These are phyloP conservation scores for Paramormyrops hopkinsi DNA, from an alignment of 2,797 vertebrate species.

Conservation along the genomic window DNA sequence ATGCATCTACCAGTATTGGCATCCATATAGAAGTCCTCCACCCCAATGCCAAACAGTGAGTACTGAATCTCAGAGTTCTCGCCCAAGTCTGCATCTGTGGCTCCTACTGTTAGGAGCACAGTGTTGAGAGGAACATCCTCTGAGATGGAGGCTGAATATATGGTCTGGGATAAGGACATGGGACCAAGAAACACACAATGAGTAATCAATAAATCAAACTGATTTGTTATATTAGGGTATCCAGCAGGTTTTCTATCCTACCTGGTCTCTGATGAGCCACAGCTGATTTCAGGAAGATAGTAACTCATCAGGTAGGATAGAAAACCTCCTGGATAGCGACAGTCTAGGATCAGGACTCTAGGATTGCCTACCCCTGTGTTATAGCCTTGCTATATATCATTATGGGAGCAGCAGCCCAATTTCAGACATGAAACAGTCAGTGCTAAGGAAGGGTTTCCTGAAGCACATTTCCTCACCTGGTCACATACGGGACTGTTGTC, in stretches of 20 bases:
- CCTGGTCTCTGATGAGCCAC: not conserved
- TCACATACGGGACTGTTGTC: conserved; percentile 70
- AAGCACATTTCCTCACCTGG: conserved; percentile 52
- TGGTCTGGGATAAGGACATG: conserved; percentile 53
- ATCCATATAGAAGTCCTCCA: conserved; percentile 82
- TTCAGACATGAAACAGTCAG: not conserved
- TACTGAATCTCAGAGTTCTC: conserved; percentile 79
- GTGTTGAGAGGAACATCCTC: conserved; percentile 80
- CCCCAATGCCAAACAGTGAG: conserved; percentile 76
- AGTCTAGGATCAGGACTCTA: not conserved
- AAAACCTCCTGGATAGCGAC: not conserved
- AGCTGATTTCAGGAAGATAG: not conserved
- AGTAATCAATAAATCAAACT: not conserved
- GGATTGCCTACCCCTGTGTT: not conserved
- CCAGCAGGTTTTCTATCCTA: not conserved
- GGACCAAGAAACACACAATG: not conserved
- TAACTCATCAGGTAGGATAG: not conserved
- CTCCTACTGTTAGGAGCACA: conserved; percentile 72
- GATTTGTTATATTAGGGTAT: not conserved
- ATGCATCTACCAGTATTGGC: conserved; percentile 72
- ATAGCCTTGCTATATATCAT: not conserved
- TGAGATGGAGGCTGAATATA: conserved; percentile 69
- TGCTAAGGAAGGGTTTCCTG: not conserved
- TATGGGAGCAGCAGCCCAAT: not conserved
- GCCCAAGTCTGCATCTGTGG: conserved; percentile 80